phyloP scores from a whole-genome alignment of 2,797 vertebrate genomes.

The Selene dorsalis region DNA sequence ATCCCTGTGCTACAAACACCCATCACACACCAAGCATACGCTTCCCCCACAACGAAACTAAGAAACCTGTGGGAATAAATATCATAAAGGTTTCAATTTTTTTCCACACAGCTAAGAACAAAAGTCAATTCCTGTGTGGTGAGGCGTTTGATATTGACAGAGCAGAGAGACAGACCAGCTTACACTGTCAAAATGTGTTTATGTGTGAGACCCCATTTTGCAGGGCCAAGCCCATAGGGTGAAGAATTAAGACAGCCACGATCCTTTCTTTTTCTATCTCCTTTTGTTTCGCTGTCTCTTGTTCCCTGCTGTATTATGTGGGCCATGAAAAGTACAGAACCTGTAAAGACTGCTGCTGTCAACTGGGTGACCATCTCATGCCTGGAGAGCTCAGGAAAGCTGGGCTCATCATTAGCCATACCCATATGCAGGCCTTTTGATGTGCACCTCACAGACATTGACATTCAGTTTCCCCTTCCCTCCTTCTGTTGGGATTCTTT shows the following conservation, averaged over 20 bases:
- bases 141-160: slow-evolving; percentile 66
- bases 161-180: slow-evolving; percentile 34
- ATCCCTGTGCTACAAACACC: slow-evolving; percentile 39
- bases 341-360: slow-evolving; percentile 45
- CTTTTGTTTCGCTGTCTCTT: slow-evolving; percentile 5
- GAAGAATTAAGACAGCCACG: slow-evolving; percentile 39
- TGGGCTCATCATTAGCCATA: slow-evolving; percentile 18
- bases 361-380: slow-evolving; percentile 48
- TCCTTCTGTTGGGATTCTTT: slow-evolving; percentile 5
- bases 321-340: slow-evolving; percentile 42
- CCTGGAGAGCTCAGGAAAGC: neutral
- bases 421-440: slow-evolving; percentile 16
- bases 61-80: slow-evolving; percentile 67
- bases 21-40: slow-evolving; percentile 29
- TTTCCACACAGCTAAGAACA: slow-evolving; percentile 70
- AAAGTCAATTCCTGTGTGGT: slow-evolving; percentile 61
- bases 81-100: slow-evolving; percentile 68
- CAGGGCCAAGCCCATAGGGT: slow-evolving; percentile 50
- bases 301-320: slow-evolving; percentile 30
- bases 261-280: slow-evolving; percentile 10
- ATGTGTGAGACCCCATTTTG: slow-evolving; percentile 35
- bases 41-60: slow-evolving; percentile 51
- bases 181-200: slow-evolving; percentile 53
- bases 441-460: slow-evolving; percentile 7
- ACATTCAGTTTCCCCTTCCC: neutral